Percentiles rank a stretch among this genome's conserved stretches.
Evolutionary conservation across 2,888 invertebrate species (phyloP).

Genomic region (Noctua fimbriata): DNA sequence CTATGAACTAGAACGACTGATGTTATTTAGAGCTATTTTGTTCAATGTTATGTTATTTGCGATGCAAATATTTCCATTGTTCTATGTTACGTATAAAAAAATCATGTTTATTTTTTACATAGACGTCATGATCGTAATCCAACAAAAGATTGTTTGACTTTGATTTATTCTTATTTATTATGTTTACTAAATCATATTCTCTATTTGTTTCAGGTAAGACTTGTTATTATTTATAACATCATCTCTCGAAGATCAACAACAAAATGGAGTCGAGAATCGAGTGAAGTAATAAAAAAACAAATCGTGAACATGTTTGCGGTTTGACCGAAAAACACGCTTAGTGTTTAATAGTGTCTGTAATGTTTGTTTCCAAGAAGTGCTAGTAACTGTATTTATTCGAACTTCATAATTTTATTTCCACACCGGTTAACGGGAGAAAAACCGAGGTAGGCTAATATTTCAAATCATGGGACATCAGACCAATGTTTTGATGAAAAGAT

Average conservation of each 20-base stretch:
- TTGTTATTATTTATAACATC: conserved; percentile 23
- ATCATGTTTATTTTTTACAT: conserved; percentile 9
- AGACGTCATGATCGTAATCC: neutral
- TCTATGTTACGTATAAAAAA: conserved; percentile 16
- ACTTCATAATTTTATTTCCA: conserved; percentile 33
- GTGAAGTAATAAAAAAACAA: conserved; percentile 23
- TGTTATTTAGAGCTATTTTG: conserved; percentile 12
- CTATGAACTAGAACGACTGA: conserved; percentile 16
- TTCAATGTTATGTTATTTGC: conserved; percentile 23
- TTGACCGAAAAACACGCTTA: conserved; percentile 46
- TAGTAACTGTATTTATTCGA: conserved; percentile 24
- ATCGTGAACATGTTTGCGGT: conserved; percentile 39
- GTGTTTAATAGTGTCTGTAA: conserved; percentile 13
- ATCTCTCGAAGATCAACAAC: conserved; percentile 16
- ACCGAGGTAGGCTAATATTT: neutral
- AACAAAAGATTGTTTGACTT: conserved; percentile 4
- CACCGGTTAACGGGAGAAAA: conserved; percentile 8
- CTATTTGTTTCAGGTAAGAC: conserved; percentile 65
- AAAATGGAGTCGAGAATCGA: conserved; percentile 7
- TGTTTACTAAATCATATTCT: conserved; percentile 48
- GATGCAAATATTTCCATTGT: conserved; percentile 9
- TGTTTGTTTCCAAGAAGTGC: conserved; percentile 34
- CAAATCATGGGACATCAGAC: neutral
- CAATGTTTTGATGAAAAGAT: neutral
- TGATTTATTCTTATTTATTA: conserved; percentile 7